Conservation (phyloP, 1,140 invertebrate species). For the Xylocopa sonorina region DNA sequence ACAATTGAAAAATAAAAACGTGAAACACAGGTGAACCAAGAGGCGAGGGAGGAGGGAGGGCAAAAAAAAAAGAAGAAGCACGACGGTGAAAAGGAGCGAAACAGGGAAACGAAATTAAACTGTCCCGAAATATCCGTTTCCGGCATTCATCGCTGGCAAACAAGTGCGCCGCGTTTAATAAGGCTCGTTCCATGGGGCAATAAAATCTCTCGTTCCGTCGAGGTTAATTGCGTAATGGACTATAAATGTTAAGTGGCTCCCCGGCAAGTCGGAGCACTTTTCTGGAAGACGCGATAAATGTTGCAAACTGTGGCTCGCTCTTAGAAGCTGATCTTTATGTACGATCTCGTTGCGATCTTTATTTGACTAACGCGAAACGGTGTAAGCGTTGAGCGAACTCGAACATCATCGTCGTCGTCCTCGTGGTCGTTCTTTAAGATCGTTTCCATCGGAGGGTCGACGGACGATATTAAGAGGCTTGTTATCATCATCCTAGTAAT, state of each 20-base stretch:
- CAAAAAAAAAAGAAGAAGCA: background rate
- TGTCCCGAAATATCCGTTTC: constrained; percentile 29
- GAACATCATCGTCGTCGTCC: no score
- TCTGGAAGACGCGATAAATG: constrained; percentile 8
- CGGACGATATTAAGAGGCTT: constrained; percentile 1
- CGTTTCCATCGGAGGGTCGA: background rate
- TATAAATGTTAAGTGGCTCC: background rate
- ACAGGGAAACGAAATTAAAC: constrained; percentile 6
- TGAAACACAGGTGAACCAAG: no score
- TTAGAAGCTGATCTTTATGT: background rate
- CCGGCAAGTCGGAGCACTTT: background rate
- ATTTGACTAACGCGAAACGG: background rate
- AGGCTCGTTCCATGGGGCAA: background rate
- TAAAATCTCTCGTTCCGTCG: constrained; percentile 13
- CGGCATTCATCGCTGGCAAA: background rate
- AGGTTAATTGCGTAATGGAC: constrained; percentile 21
- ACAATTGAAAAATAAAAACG: background rate
- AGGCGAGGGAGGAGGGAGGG: no score
- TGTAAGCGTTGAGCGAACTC: no score
- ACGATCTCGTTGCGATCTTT: background rate
- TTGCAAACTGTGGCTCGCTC: background rate
- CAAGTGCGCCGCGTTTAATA: background rate
- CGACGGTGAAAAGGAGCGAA: background rate
- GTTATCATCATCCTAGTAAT: constrained; percentile 27
- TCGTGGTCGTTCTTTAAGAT: background rate